phyloP scores from a whole-genome alignment of 1,140 invertebrate genomes.

The Polypedilum vanderplanki region DNA sequence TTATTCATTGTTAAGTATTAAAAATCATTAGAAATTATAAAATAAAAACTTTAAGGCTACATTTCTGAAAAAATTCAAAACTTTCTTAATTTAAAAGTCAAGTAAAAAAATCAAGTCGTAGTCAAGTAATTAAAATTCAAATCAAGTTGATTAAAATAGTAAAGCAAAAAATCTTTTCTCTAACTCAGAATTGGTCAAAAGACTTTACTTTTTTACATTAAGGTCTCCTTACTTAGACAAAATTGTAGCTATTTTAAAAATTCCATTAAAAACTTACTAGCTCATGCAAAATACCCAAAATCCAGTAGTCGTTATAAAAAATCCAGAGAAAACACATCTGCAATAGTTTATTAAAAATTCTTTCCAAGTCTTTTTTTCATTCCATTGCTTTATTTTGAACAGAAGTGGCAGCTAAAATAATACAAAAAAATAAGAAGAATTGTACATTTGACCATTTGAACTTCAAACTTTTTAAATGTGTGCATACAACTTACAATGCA shows the following conservation, averaged over 20 bases:
- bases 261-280: not conserved
- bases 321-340: not conserved
- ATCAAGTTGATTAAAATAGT: too few species aligned
- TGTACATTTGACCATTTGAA: not conserved
- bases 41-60: too few species aligned
- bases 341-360: slow-evolving; percentile 4
- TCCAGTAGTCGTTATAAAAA: not conserved
- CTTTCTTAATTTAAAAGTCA: too few species aligned
- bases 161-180: too few species aligned
- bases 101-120: too few species aligned
- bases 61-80: too few species aligned
- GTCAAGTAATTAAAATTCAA: too few species aligned
- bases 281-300: not conserved
- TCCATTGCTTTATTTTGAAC: not conserved
- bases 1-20: not conserved
- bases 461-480: not conserved
- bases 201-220: not conserved
- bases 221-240: too few species aligned
- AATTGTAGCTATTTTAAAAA: too few species aligned
- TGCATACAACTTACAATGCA: not conserved
- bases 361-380: slow-evolving; percentile 3
- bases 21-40: not conserved
- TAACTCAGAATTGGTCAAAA: too few species aligned
- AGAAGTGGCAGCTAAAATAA: not conserved
- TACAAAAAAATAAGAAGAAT: too few species aligned